phyloP scores from a whole-genome alignment of 2,797 vertebrate genomes.

The Malurus splendens region DNA sequence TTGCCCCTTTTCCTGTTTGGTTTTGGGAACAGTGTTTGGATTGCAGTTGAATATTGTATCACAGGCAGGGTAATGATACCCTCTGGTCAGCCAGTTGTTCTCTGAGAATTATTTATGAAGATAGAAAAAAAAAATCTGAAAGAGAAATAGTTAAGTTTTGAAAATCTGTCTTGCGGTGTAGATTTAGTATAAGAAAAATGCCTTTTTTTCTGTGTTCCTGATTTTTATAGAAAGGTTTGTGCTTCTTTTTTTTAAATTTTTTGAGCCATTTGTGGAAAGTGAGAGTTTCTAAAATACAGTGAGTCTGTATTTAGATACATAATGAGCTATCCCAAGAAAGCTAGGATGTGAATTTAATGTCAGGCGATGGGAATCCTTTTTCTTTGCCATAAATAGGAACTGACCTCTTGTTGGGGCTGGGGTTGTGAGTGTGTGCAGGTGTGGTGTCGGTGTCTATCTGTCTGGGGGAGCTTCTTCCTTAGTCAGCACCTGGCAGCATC shows the following conservation, averaged over 20 bases:
- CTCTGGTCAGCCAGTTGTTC: not conserved
- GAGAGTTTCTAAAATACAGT: not conserved
- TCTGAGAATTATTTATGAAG: not conserved
- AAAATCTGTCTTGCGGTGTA: not conserved
- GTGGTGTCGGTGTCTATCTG: not conserved
- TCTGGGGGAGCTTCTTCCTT: not conserved
- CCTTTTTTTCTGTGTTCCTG: not conserved
- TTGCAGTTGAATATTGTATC: not conserved
- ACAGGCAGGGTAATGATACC: not conserved
- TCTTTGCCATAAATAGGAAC: not conserved
- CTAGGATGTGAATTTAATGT: not conserved
- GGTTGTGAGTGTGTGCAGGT: not conserved
- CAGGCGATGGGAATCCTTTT: not conserved
- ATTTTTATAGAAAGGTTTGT: not conserved
- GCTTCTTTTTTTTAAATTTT: not conserved
- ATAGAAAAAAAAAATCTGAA: not conserved
- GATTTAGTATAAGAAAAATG: not conserved
- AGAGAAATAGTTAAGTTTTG: not conserved
- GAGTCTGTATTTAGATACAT: not conserved
- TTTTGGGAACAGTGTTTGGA: not conserved
- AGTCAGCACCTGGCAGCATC: not conserved
- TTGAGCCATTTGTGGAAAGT: not conserved
- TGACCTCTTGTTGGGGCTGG: accelerated
- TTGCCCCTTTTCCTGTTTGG: slow-evolving; percentile 29
- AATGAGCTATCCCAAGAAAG: not conserved